Base-by-base conservation (phyloP, 2,113 vertebrate species). In the Paradisaea rubra region DNA sequence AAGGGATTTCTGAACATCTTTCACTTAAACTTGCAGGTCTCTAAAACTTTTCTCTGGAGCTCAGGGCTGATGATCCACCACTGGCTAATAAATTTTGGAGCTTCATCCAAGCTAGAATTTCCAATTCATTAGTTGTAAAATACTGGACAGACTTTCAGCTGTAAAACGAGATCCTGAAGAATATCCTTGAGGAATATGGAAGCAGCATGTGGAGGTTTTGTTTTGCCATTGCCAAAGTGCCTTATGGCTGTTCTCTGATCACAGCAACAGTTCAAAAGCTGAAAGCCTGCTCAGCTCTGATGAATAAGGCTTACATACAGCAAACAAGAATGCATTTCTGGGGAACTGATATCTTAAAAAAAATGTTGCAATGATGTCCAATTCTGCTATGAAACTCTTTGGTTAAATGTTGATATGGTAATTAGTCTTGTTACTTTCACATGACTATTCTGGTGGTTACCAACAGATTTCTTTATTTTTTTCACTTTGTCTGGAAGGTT, bases 61-160 rank as follows among this genome's bases (percentile, higher is more conserved):
- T 81, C 73, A 65, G 7, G 6, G 6, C 19, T 1, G 1, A 60
- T 2, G 5, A 86, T 53, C 59, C 35, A 42, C 47, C 8, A 2
- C 86, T 93, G 89, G 52, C 81, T 89, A 93, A 72, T 57, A 95
- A 86, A 61, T 73, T 87, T n/a, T 91, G 87, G 60, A 82, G 57
- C n/a, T 21, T 18, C 0, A 28, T 91, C 52, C 54, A 82, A 77
- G 77, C 24, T 93, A 81, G 50, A 90, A 69, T 76, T 96, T 73
- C 71, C 84, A 95, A 70, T 57, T 89, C 49, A 83, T 91, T 95
- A 81, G 68, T 28, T 91, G 44, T 73, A 93, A 96, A 96, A 80
- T 69, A 54, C 37, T 91, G 86, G 88, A 76, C 53, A 87, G 74
- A 57, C 6, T 60, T 96, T 81, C 63, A 71, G 22, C 33, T 78